phyloP scores from a whole-genome alignment of 2,113 vertebrate genomes.

The Semnornis frantzii region DNA sequence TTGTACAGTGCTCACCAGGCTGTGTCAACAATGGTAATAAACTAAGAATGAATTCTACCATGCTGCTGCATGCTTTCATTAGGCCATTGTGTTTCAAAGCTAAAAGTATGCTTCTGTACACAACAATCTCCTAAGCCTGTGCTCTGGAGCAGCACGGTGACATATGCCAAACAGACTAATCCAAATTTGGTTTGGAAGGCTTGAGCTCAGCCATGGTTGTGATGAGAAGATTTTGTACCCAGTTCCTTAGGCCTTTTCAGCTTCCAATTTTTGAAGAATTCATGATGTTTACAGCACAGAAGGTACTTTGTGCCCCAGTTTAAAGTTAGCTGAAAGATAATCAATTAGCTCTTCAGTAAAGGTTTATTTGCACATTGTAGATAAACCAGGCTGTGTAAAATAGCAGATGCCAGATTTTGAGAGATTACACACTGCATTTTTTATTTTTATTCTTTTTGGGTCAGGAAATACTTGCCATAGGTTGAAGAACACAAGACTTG shows the following conservation, averaged over 20 bases:
- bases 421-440: slow-evolving; percentile 83
- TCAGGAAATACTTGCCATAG: slow-evolving; percentile 65
- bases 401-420: slow-evolving; percentile 60
- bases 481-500: slow-evolving; percentile 82
- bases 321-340: slow-evolving; percentile 73
- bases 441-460: slow-evolving; percentile 56
- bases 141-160: slow-evolving; percentile 67
- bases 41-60: slow-evolving; percentile 69
- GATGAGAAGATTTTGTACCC: slow-evolving; percentile 64
- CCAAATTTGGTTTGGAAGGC: slow-evolving; percentile 62
- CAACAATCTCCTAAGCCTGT: slow-evolving; percentile 61
- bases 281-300: slow-evolving; percentile 85
- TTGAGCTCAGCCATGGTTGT: slow-evolving; percentile 68
- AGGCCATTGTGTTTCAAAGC: slow-evolving; percentile 71
- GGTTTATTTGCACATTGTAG: slow-evolving; percentile 82
- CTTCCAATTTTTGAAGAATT: slow-evolving; percentile 77
- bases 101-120: slow-evolving; percentile 70
- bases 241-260: slow-evolving; percentile 62
- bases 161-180: slow-evolving; percentile 71
- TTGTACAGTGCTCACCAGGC: slow-evolving; percentile 77
- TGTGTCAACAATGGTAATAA: slow-evolving; percentile 80
- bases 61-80: slow-evolving; percentile 80
- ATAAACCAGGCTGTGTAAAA: slow-evolving; percentile 76
- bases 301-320: slow-evolving; percentile 79
- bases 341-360: slow-evolving; percentile 72